Percentiles rank a stretch among this genome's conserved stretches.
phyloP scores from a whole-genome alignment of 2,113 vertebrate genomes.

The Calidris pygmaea region DNA sequence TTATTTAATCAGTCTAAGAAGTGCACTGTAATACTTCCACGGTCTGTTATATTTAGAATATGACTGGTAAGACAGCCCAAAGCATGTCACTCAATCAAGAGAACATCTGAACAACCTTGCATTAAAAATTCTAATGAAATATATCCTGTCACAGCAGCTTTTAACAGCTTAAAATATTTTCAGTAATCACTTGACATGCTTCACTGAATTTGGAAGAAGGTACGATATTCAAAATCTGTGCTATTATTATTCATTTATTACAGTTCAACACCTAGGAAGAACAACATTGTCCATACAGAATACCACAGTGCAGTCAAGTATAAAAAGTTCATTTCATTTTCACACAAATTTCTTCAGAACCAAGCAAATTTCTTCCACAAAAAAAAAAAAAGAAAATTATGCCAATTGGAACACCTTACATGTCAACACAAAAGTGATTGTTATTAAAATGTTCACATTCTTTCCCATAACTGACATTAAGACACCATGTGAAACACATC shows the following conservation, averaged over 20 bases:
- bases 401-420: neutral
- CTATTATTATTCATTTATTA: neutral
- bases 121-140: slow-evolving; percentile 58
- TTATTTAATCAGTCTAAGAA: slow-evolving; percentile 10
- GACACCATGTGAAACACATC: neutral
- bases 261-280: neutral
- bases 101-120: slow-evolving; percentile 17
- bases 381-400: neutral
- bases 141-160: slow-evolving; percentile 49
- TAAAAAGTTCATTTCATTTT: neutral
- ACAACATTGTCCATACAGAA: neutral
- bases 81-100: slow-evolving; percentile 31
- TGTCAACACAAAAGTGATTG: neutral
- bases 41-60: slow-evolving; percentile 3
- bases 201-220: neutral
- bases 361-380: neutral
- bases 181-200: slow-evolving; percentile 37
- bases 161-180: slow-evolving; percentile 57
- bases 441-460: neutral
- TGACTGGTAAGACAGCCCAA: neutral
- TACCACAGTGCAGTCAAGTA: neutral
- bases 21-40: neutral
- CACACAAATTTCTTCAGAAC: neutral
- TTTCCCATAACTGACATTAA: neutral
- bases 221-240: neutral